Evolutionary conservation across 1,140 invertebrate species (phyloP).

Genomic region (Magallana gigas): DNA sequence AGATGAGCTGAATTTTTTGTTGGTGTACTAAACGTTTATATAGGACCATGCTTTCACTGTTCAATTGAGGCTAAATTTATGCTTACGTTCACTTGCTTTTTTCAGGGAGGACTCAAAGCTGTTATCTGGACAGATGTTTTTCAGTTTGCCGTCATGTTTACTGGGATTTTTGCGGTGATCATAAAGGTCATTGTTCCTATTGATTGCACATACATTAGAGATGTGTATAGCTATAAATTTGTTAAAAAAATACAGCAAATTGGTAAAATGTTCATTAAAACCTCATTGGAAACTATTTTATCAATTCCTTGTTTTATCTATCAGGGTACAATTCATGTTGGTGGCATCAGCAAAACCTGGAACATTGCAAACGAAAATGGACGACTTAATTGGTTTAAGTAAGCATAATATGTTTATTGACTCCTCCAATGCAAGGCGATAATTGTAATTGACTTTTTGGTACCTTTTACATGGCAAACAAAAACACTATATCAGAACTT

Average conservation of each 20-base stretch:
- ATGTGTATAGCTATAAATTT: no score
- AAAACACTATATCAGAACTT: no score
- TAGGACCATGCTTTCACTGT: no score
- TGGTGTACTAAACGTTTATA: no score
- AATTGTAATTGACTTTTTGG: background rate
- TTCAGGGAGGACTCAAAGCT: slow-evolving; percentile 82
- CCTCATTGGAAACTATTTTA: no score
- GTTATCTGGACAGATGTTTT: slow-evolving; percentile 88
- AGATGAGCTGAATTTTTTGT: background rate
- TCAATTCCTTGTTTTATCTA: background rate
- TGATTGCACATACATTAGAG: background rate
- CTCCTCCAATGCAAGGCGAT: no score
- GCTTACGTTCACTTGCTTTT: background rate
- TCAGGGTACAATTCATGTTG: slow-evolving; percentile 49
- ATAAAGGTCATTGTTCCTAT: slow-evolving; percentile 51
- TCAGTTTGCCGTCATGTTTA: slow-evolving; percentile 90
- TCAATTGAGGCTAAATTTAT: no score
- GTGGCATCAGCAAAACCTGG: slow-evolving; percentile 49
- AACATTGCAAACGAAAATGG: slow-evolving; percentile 54
- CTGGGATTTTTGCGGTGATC: slow-evolving; percentile 77
- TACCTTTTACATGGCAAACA: background rate
- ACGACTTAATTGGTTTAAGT: slow-evolving; percentile 53
- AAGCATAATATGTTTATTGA: background rate
- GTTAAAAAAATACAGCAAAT: no score
- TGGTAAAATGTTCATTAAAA: no score